A percentile compares a stretch with the other conserved stretches of the same genome.
Evolutionary conservation across 2,113 vertebrate species (phyloP).

Genomic region (Siniperca knerii): DNA sequence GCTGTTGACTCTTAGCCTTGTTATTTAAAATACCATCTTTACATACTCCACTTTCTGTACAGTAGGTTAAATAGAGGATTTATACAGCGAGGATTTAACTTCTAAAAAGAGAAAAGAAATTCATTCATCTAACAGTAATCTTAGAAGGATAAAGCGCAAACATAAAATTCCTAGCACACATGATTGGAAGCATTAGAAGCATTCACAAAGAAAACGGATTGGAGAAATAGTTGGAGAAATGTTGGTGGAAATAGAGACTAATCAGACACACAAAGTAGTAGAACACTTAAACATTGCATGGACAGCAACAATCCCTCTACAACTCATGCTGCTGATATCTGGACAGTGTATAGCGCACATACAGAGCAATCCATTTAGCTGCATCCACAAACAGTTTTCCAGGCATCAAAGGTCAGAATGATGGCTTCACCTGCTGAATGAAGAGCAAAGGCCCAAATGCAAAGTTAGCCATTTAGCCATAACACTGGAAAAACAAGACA

Average conservation of each 20-base stretch:
- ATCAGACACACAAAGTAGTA: neutral
- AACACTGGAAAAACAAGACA: slow-evolving; percentile 17
- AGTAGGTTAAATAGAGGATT: neutral
- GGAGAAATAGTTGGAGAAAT: neutral
- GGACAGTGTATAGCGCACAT: neutral
- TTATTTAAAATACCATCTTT: neutral
- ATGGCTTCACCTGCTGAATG: slow-evolving; percentile 26
- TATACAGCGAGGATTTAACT: neutral
- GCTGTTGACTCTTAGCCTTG: neutral
- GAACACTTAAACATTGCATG: neutral
- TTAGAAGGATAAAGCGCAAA: neutral
- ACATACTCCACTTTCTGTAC: neutral
- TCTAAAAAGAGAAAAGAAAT: neutral
- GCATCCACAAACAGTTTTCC: slow-evolving; percentile 14
- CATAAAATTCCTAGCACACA: neutral
- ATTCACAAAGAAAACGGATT: neutral
- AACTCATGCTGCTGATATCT: slow-evolving; percentile 14
- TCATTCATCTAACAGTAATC: neutral
- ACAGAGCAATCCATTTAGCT: slow-evolving; percentile 1
- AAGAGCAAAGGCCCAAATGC: slow-evolving; percentile 6
- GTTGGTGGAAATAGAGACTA: neutral
- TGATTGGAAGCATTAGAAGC: neutral
- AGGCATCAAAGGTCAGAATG: slow-evolving; percentile 26
- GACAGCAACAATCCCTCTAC: neutral
- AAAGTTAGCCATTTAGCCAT: slow-evolving; percentile 4